Conservation (phyloP, 1,140 invertebrate genomes). For the Brachionus angularis region DNA sequence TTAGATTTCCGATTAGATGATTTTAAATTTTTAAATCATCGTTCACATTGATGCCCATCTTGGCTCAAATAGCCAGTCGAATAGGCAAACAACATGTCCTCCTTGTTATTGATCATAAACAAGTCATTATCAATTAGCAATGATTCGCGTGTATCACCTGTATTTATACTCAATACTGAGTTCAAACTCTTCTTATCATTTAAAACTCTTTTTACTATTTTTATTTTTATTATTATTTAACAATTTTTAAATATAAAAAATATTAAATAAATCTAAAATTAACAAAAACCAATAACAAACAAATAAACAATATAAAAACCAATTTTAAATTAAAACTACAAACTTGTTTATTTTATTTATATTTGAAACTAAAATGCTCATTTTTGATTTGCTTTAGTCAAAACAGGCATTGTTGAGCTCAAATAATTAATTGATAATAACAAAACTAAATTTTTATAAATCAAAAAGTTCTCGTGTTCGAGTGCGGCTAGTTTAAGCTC, state of each 20-base stretch:
- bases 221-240: too few species aligned
- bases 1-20: neutral
- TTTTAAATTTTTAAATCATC: constrained; percentile 19
- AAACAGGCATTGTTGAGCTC: too few species aligned
- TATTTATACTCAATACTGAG: constrained; percentile 12
- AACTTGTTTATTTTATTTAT: constrained; percentile 16
- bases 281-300: neutral
- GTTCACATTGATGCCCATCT: constrained; percentile 18
- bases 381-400: neutral
- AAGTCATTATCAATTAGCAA: constrained; percentile 18
- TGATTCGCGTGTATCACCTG: neutral
- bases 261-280: too few species aligned
- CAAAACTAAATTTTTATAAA: too few species aligned
- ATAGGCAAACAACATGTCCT: neutral
- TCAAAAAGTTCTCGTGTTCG: too few species aligned
- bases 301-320: neutral
- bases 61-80: constrained; percentile 20
- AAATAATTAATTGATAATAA: too few species aligned
- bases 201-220: neutral
- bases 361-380: neutral
- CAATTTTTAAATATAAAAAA: too few species aligned
- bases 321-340: constrained; percentile 15
- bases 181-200: neutral
- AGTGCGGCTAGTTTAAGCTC: too few species aligned
- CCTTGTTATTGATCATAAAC: constrained; percentile 1